A percentile compares a stretch with the other conserved stretches of the same genome.
phyloP scores from a whole-genome alignment of 2,888 invertebrate genomes.

The Cataglyphis albicans region DNA sequence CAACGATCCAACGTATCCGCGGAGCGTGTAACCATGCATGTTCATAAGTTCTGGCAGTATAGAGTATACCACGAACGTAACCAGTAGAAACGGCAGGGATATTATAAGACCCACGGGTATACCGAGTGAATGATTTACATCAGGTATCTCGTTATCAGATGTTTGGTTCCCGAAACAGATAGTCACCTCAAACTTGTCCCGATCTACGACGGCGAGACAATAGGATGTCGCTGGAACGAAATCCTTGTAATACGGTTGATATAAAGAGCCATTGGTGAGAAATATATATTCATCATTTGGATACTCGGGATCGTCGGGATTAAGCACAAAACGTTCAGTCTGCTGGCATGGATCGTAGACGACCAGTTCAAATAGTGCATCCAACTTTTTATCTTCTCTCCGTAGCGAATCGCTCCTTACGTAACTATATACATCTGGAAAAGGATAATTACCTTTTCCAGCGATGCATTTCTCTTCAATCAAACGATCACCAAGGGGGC shows the following conservation, averaged over 20 bases:
- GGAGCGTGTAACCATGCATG: conserved; percentile 82
- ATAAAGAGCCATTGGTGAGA: conserved; percentile 75
- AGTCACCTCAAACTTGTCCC: conserved; percentile 59
- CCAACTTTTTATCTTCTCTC: neutral
- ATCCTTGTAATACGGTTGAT: neutral
- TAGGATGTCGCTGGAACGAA: conserved; percentile 56
- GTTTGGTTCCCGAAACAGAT: conserved; percentile 66
- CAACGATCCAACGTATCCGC: conserved; percentile 79
- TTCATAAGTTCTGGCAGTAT: conserved; percentile 82
- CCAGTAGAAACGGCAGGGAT: conserved; percentile 81
- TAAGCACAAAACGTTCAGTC: conserved; percentile 59
- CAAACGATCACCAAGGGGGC: conserved; percentile 56
- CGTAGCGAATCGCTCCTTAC: conserved; percentile 12
- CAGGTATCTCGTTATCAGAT: conserved; percentile 25
- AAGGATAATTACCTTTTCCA: conserved; percentile 31
- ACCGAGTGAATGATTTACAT: neutral
- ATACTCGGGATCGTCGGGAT: conserved; percentile 50
- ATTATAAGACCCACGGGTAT: conserved; percentile 76
- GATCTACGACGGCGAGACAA: conserved; percentile 67
- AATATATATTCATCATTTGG: conserved; percentile 67
- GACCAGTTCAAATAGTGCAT: conserved; percentile 60
- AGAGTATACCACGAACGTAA: conserved; percentile 81
- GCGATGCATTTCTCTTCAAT: conserved; percentile 1
- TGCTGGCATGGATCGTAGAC: conserved; percentile 69
- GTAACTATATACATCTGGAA: conserved; percentile 72